These are phyloP conservation scores for Cataglyphis livida DNA, from an alignment of 2,888 invertebrate species.

Conservation along the genomic window DNA sequence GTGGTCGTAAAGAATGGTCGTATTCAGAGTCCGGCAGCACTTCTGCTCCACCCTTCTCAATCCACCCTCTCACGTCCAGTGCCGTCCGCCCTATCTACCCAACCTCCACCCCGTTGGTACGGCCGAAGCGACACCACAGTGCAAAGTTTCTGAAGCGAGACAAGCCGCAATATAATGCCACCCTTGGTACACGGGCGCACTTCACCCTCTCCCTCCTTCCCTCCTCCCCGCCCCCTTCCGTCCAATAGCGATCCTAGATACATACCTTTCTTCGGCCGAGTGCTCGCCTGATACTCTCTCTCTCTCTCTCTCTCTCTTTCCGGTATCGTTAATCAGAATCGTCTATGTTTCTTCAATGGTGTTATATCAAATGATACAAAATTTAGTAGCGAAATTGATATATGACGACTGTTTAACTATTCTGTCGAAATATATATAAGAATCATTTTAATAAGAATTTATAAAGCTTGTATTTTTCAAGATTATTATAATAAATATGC, in stretches of 20 bases:
- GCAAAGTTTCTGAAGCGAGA: slow-evolving; percentile 84
- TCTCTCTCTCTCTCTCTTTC: slow-evolving; percentile 22
- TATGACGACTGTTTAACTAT: background rate
- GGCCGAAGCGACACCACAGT: slow-evolving; percentile 77
- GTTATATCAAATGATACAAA: slow-evolving; percentile 1
- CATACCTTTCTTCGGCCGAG: slow-evolving; percentile 49
- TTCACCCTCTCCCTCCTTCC: slow-evolving; percentile 47
- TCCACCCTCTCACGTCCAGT: slow-evolving; percentile 57
- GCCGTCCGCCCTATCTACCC: slow-evolving; percentile 38
- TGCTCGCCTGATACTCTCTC: slow-evolving; percentile 39
- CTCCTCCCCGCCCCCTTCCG: background rate
- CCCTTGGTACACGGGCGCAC: slow-evolving; percentile 68
- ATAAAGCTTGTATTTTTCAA: background rate
- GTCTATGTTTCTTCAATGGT: slow-evolving; percentile 25
- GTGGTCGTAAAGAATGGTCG: slow-evolving; percentile 82
- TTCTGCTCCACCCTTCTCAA: slow-evolving; percentile 72
- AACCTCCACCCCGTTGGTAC: slow-evolving; percentile 63
- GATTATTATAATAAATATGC: background rate
- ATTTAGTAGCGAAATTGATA: background rate
- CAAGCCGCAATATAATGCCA: slow-evolving; percentile 83
- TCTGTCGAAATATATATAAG: background rate
- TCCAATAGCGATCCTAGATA: slow-evolving; percentile 49
- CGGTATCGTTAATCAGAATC: slow-evolving; percentile 22
- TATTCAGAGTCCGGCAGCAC: slow-evolving; percentile 77
- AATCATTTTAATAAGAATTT: background rate